Conservation (phyloP, 2,113 vertebrate species). For the Geococcyx californianus region DNA sequence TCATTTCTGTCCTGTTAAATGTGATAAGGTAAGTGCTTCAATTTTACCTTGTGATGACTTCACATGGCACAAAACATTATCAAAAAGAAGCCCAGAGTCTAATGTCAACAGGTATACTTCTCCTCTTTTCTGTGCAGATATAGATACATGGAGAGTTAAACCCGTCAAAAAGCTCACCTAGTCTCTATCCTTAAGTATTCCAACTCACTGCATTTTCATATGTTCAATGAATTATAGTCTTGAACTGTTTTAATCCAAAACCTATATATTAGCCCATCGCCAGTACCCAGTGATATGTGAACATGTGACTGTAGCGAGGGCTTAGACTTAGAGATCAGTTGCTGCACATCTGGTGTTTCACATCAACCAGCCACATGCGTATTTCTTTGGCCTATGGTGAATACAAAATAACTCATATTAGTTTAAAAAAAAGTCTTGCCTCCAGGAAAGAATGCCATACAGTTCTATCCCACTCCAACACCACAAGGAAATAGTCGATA, state of each 20-base stretch:
- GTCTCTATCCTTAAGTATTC: neutral
- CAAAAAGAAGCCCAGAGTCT: neutral
- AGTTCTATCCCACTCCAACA: neutral
- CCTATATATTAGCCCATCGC: neutral
- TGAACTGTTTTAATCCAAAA: neutral
- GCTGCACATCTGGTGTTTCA: neutral
- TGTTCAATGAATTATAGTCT: neutral
- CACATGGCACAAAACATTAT: neutral
- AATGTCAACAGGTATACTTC: neutral
- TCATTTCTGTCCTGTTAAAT: neutral
- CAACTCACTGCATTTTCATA: neutral
- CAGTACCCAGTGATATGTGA: neutral
- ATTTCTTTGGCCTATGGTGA: neutral
- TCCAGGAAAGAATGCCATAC: neutral
- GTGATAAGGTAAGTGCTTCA: neutral
- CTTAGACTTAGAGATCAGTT: neutral
- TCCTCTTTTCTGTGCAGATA: neutral
- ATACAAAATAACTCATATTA: neutral
- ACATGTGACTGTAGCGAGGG: neutral
- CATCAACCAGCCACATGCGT: neutral
- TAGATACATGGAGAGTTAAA: neutral
- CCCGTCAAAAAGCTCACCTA: neutral
- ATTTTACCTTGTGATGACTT: neutral
- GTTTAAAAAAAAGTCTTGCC: neutral
- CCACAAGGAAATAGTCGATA: neutral